Conservation (phyloP, 1,140 invertebrate genomes). For the Drosophila setifemur region DNA sequence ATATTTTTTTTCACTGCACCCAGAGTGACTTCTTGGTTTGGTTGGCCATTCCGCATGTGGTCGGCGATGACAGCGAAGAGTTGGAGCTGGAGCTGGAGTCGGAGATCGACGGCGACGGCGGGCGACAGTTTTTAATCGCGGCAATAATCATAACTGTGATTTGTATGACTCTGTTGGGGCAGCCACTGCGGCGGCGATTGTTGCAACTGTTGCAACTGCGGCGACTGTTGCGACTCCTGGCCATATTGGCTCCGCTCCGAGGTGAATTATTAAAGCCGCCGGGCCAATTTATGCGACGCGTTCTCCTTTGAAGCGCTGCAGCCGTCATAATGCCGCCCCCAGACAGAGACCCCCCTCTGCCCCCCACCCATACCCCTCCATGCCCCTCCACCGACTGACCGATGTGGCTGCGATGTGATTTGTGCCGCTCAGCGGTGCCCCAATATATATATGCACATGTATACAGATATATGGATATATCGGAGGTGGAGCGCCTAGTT, state of each 20-base stretch:
- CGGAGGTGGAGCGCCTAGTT: slow-evolving; percentile 57
- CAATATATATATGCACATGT: slow-evolving; percentile 14
- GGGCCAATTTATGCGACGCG: slow-evolving; percentile 72
- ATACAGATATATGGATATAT: neutral
- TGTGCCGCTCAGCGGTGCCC: slow-evolving; percentile 47
- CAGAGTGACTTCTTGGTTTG: slow-evolving; percentile 1
- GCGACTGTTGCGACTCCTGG: slow-evolving; percentile 36
- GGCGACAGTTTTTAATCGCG: slow-evolving; percentile 78
- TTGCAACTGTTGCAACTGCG: slow-evolving; percentile 14
- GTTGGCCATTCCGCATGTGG: slow-evolving; percentile 23
- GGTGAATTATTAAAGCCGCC: slow-evolving; percentile 76
- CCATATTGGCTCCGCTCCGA: slow-evolving; percentile 56
- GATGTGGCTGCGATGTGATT: slow-evolving; percentile 37
- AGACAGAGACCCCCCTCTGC: no score
- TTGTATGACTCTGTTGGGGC: slow-evolving; percentile 75
- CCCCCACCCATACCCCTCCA: no score
- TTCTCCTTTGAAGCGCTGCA: slow-evolving; percentile 54
- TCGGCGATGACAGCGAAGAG: slow-evolving; percentile 21
- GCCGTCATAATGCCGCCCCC: slow-evolving; percentile 62
- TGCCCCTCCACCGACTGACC: neutral
- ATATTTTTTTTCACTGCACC: no score
- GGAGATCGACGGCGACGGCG: slow-evolving; percentile 14
- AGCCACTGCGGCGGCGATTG: slow-evolving; percentile 31
- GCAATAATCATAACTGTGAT: slow-evolving; percentile 81
- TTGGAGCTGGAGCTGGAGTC: no score